Percentiles rank a stretch among this genome's conserved stretches.
Evolutionary conservation across 2,113 vertebrate species (phyloP).

Genomic region (Prinia subflava): DNA sequence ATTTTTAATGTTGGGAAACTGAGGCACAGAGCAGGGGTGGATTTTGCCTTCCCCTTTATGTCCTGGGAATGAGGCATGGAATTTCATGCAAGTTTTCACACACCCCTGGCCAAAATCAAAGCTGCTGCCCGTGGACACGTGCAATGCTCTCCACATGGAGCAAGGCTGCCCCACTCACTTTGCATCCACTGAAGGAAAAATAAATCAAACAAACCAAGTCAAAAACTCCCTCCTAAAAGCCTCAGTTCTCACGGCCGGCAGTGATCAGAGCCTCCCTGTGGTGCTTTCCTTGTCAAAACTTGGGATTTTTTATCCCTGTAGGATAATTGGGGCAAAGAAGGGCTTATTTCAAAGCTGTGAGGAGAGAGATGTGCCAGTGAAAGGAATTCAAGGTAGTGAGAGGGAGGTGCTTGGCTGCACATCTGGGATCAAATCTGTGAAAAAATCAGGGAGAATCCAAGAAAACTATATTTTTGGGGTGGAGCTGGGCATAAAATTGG

Average conservation of each 20-base stretch:
- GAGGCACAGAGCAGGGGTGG: background rate
- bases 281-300: background rate
- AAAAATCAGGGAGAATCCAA: background rate
- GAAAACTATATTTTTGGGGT: rapidly evolving
- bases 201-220: background rate
- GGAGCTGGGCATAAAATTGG: background rate
- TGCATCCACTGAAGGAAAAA: background rate
- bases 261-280: background rate
- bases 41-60: background rate
- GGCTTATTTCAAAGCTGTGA: background rate
- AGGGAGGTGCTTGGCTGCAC: background rate
- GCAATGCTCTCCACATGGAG: background rate
- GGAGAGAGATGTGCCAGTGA: background rate
- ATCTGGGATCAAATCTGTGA: background rate
- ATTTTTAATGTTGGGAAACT: background rate
- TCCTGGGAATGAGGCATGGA: background rate
- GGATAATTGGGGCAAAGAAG: rapidly evolving
- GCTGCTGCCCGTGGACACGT: rapidly evolving
- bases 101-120: background rate
- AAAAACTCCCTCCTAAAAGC: background rate
- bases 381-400: background rate
- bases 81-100: background rate
- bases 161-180: background rate
- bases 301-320: background rate
- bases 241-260: background rate